Percentiles rank a stretch among this genome's conserved stretches.
phyloP scores from a whole-genome alignment of 2,113 vertebrate genomes.

The Pluvianellus socialis region DNA sequence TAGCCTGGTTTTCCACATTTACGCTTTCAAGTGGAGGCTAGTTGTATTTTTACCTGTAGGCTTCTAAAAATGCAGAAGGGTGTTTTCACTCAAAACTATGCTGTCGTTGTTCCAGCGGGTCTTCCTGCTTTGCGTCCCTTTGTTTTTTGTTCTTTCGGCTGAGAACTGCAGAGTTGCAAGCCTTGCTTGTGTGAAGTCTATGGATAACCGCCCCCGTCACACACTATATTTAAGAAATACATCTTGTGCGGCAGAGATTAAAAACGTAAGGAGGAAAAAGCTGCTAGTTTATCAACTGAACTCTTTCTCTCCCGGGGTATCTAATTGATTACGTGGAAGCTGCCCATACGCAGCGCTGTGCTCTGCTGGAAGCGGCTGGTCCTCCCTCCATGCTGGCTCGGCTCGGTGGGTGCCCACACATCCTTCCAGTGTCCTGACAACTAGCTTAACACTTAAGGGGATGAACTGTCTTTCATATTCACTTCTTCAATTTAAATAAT shows the following conservation, averaged over 20 bases:
- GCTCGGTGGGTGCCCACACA: background rate
- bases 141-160: background rate
- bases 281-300: background rate
- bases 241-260: background rate
- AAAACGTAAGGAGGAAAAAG: background rate
- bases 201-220: background rate
- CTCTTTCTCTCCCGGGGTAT: background rate
- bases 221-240: background rate
- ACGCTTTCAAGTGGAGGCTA: background rate
- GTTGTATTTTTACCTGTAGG: background rate
- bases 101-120: fast-evolving
- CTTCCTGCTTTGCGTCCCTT: background rate
- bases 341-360: background rate
- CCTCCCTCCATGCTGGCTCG: background rate
- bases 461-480: background rate
- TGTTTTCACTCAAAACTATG: background rate
- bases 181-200: background rate
- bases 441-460: background rate
- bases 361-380: conserved; percentile 21
- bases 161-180: background rate
- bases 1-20: background rate
- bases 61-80: background rate
- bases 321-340: background rate
- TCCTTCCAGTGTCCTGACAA: background rate
- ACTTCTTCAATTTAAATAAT: background rate